phyloP scores from a whole-genome alignment of 2,888 invertebrate genomes.

The Hemithea aestivaria region DNA sequence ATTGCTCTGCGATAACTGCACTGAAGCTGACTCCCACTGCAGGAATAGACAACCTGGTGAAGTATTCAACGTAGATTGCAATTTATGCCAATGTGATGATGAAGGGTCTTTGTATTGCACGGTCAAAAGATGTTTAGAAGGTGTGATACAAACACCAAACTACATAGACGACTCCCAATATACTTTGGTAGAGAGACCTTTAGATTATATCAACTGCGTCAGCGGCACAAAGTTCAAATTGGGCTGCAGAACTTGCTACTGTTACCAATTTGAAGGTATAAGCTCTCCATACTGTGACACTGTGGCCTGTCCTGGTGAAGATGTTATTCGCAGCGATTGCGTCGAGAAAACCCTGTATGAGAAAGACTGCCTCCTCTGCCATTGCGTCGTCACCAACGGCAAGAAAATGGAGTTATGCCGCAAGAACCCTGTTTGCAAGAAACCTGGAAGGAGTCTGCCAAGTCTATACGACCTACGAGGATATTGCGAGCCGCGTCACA shows the following conservation, averaged over 20 bases:
- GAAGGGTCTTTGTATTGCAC: constrained; percentile 63
- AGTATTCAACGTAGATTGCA: constrained; percentile 69
- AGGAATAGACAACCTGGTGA: constrained; percentile 37
- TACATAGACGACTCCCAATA: constrained; percentile 6
- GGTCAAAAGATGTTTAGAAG: constrained; percentile 47
- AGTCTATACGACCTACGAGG: constrained; percentile 30
- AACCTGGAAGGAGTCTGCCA: not conserved
- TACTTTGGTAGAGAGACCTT: constrained; percentile 18
- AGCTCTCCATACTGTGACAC: not conserved
- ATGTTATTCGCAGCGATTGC: constrained; percentile 27
- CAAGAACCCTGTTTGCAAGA: constrained; percentile 22
- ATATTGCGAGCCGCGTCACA: constrained; percentile 54
- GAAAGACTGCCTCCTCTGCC: constrained; percentile 48
- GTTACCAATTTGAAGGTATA: constrained; percentile 36
- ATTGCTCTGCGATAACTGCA: constrained; percentile 62
- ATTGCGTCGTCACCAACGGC: constrained; percentile 33
- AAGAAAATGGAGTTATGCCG: constrained; percentile 43
- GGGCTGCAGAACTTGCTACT: constrained; percentile 58
- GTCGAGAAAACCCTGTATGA: constrained; percentile 43
- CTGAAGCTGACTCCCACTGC: constrained; percentile 18
- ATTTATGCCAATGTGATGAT: constrained; percentile 71
- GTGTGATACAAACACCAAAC: constrained; percentile 10
- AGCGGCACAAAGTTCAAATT: constrained; percentile 45
- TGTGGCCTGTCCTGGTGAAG: constrained; percentile 42
- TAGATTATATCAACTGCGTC: constrained; percentile 40